These are phyloP conservation scores for Turnix velox DNA, from an alignment of 2,113 vertebrate species.

Conservation along the genomic window DNA sequence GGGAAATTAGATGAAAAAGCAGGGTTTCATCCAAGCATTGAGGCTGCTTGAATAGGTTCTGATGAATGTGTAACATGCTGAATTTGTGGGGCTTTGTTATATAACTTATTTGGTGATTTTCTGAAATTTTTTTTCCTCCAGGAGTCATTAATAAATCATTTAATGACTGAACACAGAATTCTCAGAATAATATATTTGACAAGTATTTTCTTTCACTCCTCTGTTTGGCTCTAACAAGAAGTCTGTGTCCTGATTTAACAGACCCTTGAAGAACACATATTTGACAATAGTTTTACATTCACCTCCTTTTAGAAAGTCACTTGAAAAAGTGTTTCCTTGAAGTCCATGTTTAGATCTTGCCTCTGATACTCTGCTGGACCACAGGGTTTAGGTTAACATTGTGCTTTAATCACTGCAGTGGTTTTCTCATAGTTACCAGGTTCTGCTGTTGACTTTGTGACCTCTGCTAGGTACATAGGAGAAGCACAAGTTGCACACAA, in stretches of 20 bases:
- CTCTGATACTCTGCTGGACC: not conserved
- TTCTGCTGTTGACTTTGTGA: not conserved
- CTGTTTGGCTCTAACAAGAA: not conserved
- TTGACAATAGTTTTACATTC: not conserved
- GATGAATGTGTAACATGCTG: slow-evolving; percentile 48
- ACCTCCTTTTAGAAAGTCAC: not conserved
- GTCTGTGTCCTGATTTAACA: not conserved
- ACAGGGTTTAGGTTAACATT: not conserved
- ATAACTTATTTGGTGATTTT: slow-evolving; percentile 27
- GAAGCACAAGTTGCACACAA: not conserved
- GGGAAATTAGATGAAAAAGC: slow-evolving; percentile 59
- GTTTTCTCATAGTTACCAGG: not conserved
- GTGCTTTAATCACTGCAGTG: not conserved
- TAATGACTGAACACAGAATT: slow-evolving; percentile 29
- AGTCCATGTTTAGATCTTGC: not conserved
- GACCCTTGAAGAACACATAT: not conserved
- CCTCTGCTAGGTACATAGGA: not conserved
- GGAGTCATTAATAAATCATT: slow-evolving; percentile 18
- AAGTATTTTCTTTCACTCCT: not conserved
- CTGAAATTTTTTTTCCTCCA: not conserved
- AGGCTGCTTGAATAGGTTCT: slow-evolving; percentile 40
- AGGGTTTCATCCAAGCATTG: slow-evolving; percentile 47
- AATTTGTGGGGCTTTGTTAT: slow-evolving; percentile 31
- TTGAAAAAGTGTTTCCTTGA: not conserved
- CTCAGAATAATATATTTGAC: not conserved